phyloP scores from a whole-genome alignment of 2,888 invertebrate species.

The Lepidonotus clava region DNA sequence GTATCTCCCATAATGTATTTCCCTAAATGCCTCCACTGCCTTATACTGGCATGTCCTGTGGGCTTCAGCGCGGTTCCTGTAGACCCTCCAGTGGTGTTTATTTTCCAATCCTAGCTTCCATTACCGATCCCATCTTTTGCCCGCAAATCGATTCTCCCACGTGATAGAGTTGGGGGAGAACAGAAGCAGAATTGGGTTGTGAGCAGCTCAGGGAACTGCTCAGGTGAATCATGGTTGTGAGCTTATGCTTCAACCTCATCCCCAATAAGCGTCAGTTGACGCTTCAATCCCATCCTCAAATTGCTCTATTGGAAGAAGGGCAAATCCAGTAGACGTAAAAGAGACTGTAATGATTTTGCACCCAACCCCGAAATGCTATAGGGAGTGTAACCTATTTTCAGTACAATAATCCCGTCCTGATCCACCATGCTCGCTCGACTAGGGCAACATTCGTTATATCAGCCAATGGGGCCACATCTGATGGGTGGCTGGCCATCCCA shows the following conservation, averaged over 20 bases:
- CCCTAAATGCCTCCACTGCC: neutral
- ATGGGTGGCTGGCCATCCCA: neutral
- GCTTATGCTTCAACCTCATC: no score
- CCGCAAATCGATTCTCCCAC: neutral
- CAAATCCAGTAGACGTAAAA: no score
- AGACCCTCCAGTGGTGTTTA: conserved; percentile 9
- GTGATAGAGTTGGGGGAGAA: conserved; percentile 1
- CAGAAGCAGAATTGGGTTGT: conserved; percentile 37
- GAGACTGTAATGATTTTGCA: no score
- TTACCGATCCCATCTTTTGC: conserved; percentile 33
- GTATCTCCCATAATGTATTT: neutral
- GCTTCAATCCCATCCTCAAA: no score
- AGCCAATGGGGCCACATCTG: neutral
- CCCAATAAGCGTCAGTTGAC: no score
- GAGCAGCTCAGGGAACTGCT: neutral
- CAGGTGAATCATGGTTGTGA: conserved; percentile 2
- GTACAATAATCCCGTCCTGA: neutral
- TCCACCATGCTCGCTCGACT: neutral
- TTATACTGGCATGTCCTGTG: neutral
- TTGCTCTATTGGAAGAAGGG: no score
- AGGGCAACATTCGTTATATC: neutral
- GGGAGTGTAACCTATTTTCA: neutral
- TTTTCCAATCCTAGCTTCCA: conserved; percentile 13
- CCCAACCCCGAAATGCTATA: neutral
- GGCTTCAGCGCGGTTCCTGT: neutral